Base-by-base conservation (phyloP, 2,888 invertebrate species). In the Netelia melanura region DNA sequence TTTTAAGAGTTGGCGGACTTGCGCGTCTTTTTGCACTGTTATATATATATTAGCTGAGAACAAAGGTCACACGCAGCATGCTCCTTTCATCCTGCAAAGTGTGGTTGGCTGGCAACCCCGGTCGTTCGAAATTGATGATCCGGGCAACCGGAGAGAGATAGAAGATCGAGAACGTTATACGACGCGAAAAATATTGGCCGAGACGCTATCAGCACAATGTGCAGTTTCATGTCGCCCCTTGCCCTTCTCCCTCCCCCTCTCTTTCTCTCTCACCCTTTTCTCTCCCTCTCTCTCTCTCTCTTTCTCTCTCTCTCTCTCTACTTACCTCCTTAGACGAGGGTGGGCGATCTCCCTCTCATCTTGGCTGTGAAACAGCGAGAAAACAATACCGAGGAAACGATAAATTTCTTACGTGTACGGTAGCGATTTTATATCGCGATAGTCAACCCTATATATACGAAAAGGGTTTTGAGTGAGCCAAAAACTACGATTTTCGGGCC, bases 111-210 rank as follows among this genome's bases (percentile, higher is more conserved):
- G 14, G 70, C 54, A 61, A 2, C 17, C 67, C 21, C 48, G 80
- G 77, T 84, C 84, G 74, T 84, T 84, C 43, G 56, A 81, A 84
- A 84, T 84, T 84, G 84, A 84, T 84, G 78, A 75, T 78, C 74
- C 81, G 78, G 64, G 65, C 64, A 78, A 68, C 54, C 64, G 78
- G 70, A 58, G 61, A 71, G 64, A 54, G 11, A 52, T 54, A 54
- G 54, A 14, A 68, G 56, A 54, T 68, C n/a, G 78, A 62, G 74
- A 81, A 72, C 74, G 68, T 81, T 84, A 52, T 78, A 84, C 77
- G 81, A 81, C 64, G 84, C 64, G 64, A 81, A 81, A 84, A 81
- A 81, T 84, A 84, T 84, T 78, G 81, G 61, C 64, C 74, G 62
- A 58, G 76, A 72, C 74, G 70, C 70, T 81, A 84, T 84, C 81